Evolutionary conservation across 2,888 invertebrate species (phyloP).

Genomic region (Agonum fuliginosum): DNA sequence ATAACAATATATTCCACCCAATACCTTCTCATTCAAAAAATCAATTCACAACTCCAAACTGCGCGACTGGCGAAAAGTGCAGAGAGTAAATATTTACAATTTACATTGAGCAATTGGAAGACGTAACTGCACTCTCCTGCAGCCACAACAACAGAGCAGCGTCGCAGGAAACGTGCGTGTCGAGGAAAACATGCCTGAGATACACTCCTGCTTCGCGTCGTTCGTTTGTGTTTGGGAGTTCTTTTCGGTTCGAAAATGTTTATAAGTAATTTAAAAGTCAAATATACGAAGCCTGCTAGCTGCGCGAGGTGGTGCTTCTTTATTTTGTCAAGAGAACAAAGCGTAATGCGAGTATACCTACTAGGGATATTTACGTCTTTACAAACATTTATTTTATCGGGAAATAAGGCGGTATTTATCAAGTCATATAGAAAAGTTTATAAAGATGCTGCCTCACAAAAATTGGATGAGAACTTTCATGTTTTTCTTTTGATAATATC

Average conservation of each 20-base stretch:
- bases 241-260: constrained; percentile 33
- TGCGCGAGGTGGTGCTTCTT: constrained; percentile 29
- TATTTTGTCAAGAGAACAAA: constrained; percentile 42
- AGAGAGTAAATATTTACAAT: constrained; percentile 19
- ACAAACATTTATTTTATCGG: constrained; percentile 26
- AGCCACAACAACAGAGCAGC: constrained; percentile 11
- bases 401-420: constrained; percentile 7
- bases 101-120: constrained; percentile 21
- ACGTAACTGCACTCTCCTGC: constrained; percentile 19
- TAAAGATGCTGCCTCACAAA: background rate
- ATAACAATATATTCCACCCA: background rate
- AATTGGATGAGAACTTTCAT: background rate
- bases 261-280: constrained; percentile 51
- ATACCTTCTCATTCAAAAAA: background rate
- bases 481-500: constrained; percentile 4
- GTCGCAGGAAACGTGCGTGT: constrained; percentile 16
- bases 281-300: constrained; percentile 41
- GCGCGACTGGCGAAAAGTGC: background rate
- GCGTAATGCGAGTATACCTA: constrained; percentile 29
- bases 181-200: constrained; percentile 8
- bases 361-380: background rate
- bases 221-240: constrained; percentile 26
- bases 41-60: background rate
- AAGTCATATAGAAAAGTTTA: background rate
- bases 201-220: background rate